These are phyloP conservation scores for Panonychus citri DNA, from an alignment of 1,140 invertebrate species.

Conservation along the genomic window DNA sequence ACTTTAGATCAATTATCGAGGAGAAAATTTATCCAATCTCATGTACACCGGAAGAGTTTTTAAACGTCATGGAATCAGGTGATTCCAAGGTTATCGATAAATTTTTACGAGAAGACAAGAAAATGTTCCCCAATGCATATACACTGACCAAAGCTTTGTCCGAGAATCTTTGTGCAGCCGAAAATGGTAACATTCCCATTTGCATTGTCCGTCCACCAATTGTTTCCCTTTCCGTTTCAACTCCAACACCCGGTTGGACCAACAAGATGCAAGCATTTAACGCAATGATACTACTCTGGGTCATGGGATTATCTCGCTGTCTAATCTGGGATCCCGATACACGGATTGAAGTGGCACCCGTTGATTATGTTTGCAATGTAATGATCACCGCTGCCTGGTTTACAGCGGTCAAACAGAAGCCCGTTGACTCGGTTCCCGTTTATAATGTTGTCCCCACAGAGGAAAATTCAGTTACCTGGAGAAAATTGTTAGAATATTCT, in stretches of 20 bases:
- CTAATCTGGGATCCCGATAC: background rate
- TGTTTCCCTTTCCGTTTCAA: background rate
- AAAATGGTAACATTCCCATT: constrained; percentile 16
- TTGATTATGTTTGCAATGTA: background rate
- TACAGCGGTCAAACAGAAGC: background rate
- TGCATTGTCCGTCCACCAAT: constrained; percentile 9
- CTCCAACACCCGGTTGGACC: constrained; percentile 39
- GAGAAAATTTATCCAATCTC: constrained; percentile 41
- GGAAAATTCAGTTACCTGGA: background rate
- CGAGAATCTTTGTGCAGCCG: constrained; percentile 43
- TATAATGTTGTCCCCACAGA: background rate
- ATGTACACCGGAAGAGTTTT: constrained; percentile 11
- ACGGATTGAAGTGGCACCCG: background rate
- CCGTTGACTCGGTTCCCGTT: background rate
- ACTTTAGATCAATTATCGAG: constrained; percentile 27
- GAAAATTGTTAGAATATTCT: background rate
- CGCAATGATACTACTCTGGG: constrained; percentile 75
- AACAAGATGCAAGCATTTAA: constrained; percentile 90
- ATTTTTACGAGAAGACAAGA: constrained; percentile 28
- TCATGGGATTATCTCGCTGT: constrained; percentile 42
- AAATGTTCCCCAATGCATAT: constrained; percentile 52
- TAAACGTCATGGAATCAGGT: constrained; percentile 9
- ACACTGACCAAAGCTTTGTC: constrained; percentile 57
- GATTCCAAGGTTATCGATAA: constrained; percentile 3
- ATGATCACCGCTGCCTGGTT: background rate